phyloP scores from a whole-genome alignment of 2,888 invertebrate species.

The Glaucopsyche alexis region DNA sequence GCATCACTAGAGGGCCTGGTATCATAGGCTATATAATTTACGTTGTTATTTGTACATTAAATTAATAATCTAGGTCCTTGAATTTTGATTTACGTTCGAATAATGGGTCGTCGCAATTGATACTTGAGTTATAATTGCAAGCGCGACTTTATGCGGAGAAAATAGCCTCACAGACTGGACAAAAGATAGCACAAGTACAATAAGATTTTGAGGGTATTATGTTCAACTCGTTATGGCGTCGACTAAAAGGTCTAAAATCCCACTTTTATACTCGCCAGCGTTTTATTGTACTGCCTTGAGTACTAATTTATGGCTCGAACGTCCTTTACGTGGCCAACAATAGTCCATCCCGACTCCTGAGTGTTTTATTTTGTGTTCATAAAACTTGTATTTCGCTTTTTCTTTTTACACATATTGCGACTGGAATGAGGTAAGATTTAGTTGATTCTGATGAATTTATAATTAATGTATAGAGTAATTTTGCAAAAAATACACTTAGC shows the following conservation, averaged over 20 bases:
- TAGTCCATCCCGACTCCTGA: neutral
- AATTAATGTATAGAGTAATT: neutral
- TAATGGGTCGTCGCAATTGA: neutral
- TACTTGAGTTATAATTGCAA: neutral
- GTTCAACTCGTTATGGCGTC: conserved; percentile 20
- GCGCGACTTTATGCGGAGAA: neutral
- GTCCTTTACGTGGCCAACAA: conserved; percentile 22
- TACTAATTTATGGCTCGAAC: conserved; percentile 25
- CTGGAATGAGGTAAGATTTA: neutral
- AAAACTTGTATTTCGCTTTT: neutral
- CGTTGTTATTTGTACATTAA: neutral
- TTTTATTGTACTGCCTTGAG: conserved; percentile 22
- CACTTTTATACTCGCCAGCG: conserved; percentile 19
- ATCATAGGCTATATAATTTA: neutral
- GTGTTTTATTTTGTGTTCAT: conserved; percentile 28
- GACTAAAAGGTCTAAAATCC: conserved; percentile 28
- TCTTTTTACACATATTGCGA: conserved; percentile 3
- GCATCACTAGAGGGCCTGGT: no score
- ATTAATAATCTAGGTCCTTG: neutral
- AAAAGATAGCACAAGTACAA: conserved; percentile 15
- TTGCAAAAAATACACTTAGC: neutral
- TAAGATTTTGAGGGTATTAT: conserved; percentile 22
- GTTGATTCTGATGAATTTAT: neutral
- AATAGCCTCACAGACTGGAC: neutral
- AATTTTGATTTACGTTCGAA: neutral